phyloP scores from a whole-genome alignment of 2,113 vertebrate genomes.

The Hyaena hyaena region DNA sequence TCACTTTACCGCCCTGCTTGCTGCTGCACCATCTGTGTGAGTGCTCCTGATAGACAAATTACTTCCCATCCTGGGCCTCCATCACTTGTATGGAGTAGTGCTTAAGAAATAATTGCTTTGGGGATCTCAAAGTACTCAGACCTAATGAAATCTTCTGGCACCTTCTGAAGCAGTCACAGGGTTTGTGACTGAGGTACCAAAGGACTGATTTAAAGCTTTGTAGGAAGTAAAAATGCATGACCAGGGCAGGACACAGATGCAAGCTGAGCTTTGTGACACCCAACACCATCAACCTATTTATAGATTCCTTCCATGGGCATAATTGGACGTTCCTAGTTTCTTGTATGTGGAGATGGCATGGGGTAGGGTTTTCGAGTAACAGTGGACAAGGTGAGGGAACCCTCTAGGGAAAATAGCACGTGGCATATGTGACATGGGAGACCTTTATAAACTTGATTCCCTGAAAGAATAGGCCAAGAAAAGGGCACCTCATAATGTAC shows the following conservation, averaged over 20 bases:
- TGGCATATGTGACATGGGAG: neutral
- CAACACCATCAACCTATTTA: neutral
- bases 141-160: conserved; percentile 52
- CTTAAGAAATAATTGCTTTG: conserved; percentile 71
- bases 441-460: neutral
- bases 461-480: neutral
- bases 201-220: neutral
- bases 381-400: neutral
- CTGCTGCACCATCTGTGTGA: neutral
- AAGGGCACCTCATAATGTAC: neutral
- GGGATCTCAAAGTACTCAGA: conserved; percentile 70
- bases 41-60: conserved; percentile 22
- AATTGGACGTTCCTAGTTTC: neutral
- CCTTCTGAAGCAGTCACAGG: conserved; percentile 41
- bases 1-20: neutral
- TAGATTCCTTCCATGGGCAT: neutral
- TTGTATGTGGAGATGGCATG: neutral
- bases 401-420: neutral
- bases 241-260: neutral
- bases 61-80: neutral
- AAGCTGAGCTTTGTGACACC: neutral
- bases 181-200: neutral
- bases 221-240: neutral
- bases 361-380: neutral
- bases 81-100: neutral